Evolutionary conservation across 2,113 vertebrate species (phyloP), one percentile per base, ranked within the genome.

Genomic region (Cranoglanis bouderius): DNA sequence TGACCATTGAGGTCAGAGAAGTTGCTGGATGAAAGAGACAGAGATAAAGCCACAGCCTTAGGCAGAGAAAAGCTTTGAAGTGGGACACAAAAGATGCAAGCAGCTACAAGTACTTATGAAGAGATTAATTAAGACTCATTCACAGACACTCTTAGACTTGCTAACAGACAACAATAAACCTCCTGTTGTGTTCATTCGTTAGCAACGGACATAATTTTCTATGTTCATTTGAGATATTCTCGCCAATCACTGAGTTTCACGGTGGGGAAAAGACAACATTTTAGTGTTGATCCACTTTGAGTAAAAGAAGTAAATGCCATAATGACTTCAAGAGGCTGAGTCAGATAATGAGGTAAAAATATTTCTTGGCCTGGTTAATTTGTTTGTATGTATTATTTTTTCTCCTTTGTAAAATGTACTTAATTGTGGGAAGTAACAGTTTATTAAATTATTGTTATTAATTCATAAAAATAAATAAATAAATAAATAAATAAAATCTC

Each of bases 1-100:
- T 94, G 87, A 99, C 95, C 96, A 96, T 89, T 61, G 98, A 98
- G 26, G 89, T 95, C 26, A 95, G 88, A 57, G 95, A 91, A 55
- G 96, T 94, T 21, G 91, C 97, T 97, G 91, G 74, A 90, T 40
- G 46, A 89, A n/a, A 90, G 67, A 86, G 61, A 82, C 59, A 89
- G 67, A 80, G 40, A 78, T 12, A 49, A 70, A 80, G 32, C 29
- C 51, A 80, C 9, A 14, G 43, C 43, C 9, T 40, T 43, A 51
- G 14, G 51, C 57, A 80, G 6, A 80, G 86, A 51, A 65, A 65
- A 43, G 40, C 55, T 63, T 87, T 32, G 85, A 87, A 63, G 85
- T 49, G 21, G 38, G 10, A 80, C 61, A 78, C 38, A 51, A 35
- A 87, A 13, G 29, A 55, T 19, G 6, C 85, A 75, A 46, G 72